These are phyloP conservation scores for Agrypnus murinus DNA, from an alignment of 2,888 invertebrate species.

Conservation along the genomic window DNA sequence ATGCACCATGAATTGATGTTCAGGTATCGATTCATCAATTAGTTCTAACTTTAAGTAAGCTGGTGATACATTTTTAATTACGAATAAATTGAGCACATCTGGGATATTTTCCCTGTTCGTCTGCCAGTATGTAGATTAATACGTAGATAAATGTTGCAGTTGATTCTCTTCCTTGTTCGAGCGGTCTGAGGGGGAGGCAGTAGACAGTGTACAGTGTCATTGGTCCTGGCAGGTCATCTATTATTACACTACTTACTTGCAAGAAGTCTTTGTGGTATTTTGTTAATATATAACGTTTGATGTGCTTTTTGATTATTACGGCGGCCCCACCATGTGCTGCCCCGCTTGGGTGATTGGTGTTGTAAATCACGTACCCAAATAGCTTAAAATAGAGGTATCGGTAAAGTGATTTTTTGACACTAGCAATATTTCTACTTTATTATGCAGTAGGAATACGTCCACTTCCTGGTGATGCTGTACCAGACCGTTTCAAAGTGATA, in stretches of 20 bases:
- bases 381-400: neutral
- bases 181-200: too few species aligned
- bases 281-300: neutral
- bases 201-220: neutral
- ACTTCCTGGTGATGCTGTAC: constrained; percentile 5
- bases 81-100: neutral
- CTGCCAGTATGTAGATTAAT: neutral
- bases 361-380: neutral
- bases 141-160: neutral
- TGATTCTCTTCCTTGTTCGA: neutral
- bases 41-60: too few species aligned
- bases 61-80: constrained; percentile 1
- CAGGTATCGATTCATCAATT: too few species aligned
- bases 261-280: neutral
- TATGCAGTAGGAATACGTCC: neutral
- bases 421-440: neutral
- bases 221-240: neutral
- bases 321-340: neutral
- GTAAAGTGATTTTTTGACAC: constrained; percentile 2
- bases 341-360: constrained; percentile 1
- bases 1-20: too few species aligned
- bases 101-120: neutral
- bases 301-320: neutral
- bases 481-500: constrained; percentile 1
- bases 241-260: neutral